These are phyloP conservation scores for Panagrolaimus sp. DNA, from an alignment of 1,140 invertebrate species.

Conservation along the genomic window DNA sequence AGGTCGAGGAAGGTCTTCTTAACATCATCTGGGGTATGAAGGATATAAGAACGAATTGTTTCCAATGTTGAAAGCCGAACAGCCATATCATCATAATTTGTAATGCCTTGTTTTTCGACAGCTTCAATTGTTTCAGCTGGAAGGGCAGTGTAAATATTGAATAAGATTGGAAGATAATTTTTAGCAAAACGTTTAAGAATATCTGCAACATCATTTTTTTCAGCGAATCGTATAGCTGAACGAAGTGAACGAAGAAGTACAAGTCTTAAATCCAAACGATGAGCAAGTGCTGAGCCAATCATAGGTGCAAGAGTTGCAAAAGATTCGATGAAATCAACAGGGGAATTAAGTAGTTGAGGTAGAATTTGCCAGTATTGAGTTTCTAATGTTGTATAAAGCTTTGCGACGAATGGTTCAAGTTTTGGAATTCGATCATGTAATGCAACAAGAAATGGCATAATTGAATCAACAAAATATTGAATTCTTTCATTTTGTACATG, in stretches of 20 bases:
- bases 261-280: slow-evolving; percentile 61
- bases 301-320: slow-evolving; percentile 71
- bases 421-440: slow-evolving; percentile 61
- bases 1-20: slow-evolving; percentile 15
- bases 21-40: slow-evolving; percentile 20
- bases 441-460: background rate
- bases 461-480: background rate
- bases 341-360: slow-evolving; percentile 78
- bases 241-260: slow-evolving; percentile 62
- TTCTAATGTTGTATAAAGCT: slow-evolving; percentile 41
- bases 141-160: slow-evolving; percentile 74
- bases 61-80: slow-evolving; percentile 24
- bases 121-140: slow-evolving; percentile 64
- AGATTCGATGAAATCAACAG: slow-evolving; percentile 71
- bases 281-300: slow-evolving; percentile 69
- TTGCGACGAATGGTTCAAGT: slow-evolving; percentile 59
- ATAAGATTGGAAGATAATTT: slow-evolving; percentile 82
- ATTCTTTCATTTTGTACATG: slow-evolving; percentile 69
- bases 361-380: slow-evolving; percentile 82
- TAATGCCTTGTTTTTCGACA: slow-evolving; percentile 67
- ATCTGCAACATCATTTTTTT: slow-evolving; percentile 22
- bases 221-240: slow-evolving; percentile 54
- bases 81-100: slow-evolving; percentile 4
- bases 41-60: slow-evolving; percentile 29
- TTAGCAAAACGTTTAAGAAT: slow-evolving; percentile 71